phyloP scores from a whole-genome alignment of 2,888 invertebrate genomes.

The Conus canariensis region DNA sequence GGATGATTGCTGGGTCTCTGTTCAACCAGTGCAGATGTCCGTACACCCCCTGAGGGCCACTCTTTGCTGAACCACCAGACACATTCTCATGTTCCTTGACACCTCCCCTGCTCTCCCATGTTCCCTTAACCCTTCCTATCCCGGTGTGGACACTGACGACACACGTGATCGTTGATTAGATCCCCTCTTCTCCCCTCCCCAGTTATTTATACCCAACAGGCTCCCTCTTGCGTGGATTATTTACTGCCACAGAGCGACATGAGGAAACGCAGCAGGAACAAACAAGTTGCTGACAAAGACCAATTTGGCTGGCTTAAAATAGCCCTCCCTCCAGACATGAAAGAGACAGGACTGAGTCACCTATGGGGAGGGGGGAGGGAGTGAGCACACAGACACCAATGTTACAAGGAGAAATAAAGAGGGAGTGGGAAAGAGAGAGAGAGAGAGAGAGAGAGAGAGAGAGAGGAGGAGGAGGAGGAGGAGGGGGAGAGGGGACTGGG shows the following conservation, averaged over 20 bases:
- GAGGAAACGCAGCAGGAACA: constrained; percentile 10
- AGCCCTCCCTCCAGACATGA: neutral
- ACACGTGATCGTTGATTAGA: neutral
- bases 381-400: too few species aligned
- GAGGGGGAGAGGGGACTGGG: neutral
- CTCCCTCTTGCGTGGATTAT: neutral
- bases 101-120: neutral
- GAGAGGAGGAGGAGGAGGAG: neutral
- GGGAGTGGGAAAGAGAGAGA: neutral
- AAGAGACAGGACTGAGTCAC: neutral
- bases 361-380: too few species aligned
- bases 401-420: neutral
- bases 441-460: neutral
- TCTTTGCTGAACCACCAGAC: too few species aligned
- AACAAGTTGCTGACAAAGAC: constrained; percentile 29
- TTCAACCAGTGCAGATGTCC: too few species aligned
- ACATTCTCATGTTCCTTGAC: too few species aligned
- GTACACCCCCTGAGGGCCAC: too few species aligned
- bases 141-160: too few species aligned
- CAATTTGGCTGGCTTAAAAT: constrained; percentile 9
- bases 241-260: neutral
- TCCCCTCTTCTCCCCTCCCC: neutral
- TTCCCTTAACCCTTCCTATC: neutral
- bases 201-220: neutral
- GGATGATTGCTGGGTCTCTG: too few species aligned